Conservation (phyloP, 1,140 invertebrate species). For the Halictus rubicundus region DNA sequence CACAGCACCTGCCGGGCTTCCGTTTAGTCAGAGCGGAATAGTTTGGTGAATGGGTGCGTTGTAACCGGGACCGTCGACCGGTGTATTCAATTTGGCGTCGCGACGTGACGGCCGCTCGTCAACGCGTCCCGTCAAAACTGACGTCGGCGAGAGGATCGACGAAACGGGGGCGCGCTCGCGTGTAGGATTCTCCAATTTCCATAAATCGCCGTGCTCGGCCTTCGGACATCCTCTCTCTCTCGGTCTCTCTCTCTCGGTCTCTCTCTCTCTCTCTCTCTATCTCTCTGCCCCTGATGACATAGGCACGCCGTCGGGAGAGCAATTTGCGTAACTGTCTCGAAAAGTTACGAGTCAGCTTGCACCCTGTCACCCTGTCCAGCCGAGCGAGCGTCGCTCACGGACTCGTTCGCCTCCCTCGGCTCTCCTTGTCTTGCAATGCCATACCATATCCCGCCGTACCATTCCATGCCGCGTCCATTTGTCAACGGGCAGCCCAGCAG, state of each 20-base stretch:
- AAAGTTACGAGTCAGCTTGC: constrained; percentile 47
- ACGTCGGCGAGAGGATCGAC: neutral
- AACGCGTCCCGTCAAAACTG: constrained; percentile 35
- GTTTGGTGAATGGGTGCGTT: constrained; percentile 25
- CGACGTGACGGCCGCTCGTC: constrained; percentile 36
- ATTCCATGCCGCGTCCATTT: constrained; percentile 19
- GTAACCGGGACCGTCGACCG: neutral
- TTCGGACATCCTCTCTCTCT: constrained; percentile 15
- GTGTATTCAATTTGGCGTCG: neutral
- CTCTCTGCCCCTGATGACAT: constrained; percentile 3
- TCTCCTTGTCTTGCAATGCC: neutral
- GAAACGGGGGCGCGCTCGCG: constrained; percentile 12
- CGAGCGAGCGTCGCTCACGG: neutral
- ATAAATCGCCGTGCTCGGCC: constrained; percentile 58
- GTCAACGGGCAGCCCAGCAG: constrained; percentile 2
- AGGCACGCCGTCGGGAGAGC: constrained; percentile 22
- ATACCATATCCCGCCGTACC: too few relatives aligned
- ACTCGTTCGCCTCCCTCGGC: neutral
- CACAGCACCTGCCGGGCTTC: too few relatives aligned
- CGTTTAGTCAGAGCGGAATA: neutral
- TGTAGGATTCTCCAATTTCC: constrained; percentile 57
- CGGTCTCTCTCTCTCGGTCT: too few relatives aligned
- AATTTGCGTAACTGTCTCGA: constrained; percentile 37
- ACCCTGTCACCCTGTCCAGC: constrained; percentile 28
- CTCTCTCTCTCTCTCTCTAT: too few relatives aligned